A percentile compares a stretch with the other conserved stretches of the same genome.
Evolutionary conservation across 2,797 vertebrate genomes (phyloP).

Genomic region (Crocidura indochinensis): DNA sequence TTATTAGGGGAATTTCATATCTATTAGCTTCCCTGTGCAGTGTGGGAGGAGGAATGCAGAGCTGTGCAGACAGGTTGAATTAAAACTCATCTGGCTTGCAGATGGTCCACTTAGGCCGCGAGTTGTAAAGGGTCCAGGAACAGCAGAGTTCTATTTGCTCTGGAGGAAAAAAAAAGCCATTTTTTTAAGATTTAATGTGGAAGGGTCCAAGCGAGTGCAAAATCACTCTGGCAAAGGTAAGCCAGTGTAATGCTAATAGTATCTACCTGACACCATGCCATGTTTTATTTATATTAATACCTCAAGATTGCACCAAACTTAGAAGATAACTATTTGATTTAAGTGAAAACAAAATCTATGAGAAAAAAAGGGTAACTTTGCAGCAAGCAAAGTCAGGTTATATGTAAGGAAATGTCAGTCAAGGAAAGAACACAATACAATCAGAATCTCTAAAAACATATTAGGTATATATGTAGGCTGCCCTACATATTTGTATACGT

Average conservation of each 20-base stretch:
- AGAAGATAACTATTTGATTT: background rate
- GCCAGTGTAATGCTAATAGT: background rate
- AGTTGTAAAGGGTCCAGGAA: background rate
- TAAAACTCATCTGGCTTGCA: slow-evolving; percentile 28
- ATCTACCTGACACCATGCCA: background rate
- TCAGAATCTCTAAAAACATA: background rate
- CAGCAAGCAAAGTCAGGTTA: background rate
- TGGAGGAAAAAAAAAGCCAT: slow-evolving; percentile 30
- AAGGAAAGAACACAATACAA: too few relatives aligned
- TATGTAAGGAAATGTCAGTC: background rate
- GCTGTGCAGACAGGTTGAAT: background rate
- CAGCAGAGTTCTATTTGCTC: background rate
- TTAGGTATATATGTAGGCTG: background rate
- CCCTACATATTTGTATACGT: background rate
- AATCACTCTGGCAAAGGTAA: slow-evolving; percentile 20
- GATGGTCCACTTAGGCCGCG: background rate
- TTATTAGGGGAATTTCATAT: background rate
- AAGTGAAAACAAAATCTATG: slow-evolving; percentile 1
- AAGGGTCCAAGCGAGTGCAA: background rate
- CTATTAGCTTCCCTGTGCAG: background rate
- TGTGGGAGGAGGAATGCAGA: background rate
- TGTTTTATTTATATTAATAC: background rate
- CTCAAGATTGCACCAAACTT: background rate
- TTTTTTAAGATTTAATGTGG: background rate
- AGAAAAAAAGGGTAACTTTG: background rate